Percentiles rank a stretch among this genome's conserved stretches.
Evolutionary conservation across 2,888 invertebrate species (phyloP).

Genomic region (Archips xylosteana): DNA sequence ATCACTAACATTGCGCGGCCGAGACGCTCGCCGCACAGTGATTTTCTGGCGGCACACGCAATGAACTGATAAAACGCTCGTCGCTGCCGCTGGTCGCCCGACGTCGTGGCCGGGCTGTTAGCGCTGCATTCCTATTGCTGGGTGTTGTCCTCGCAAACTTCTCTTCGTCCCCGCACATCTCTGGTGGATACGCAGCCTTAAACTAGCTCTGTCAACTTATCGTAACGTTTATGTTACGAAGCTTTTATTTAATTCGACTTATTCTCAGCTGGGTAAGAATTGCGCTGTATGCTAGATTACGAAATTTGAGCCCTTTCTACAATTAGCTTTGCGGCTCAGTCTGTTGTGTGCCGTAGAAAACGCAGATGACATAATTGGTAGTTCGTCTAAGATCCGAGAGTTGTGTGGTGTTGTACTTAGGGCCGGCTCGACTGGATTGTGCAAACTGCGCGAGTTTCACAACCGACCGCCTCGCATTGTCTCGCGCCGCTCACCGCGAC

Average conservation of each 20-base stretch:
- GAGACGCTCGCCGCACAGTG: no score
- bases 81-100: no score
- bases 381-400: conserved; percentile 5
- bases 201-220: no score
- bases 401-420: conserved; percentile 18
- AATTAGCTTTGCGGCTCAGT: background rate
- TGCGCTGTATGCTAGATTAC: background rate
- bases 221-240: background rate
- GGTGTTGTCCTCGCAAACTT: no score
- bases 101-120: no score
- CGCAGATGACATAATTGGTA: conserved; percentile 27
- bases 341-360: background rate
- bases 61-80: no score
- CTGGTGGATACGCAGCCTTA: no score
- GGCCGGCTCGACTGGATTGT: conserved; percentile 61
- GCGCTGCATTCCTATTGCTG: no score
- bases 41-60: no score
- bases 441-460: conserved; percentile 80
- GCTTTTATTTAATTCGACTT: background rate
- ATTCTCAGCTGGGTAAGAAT: background rate
- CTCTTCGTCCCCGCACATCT: no score
- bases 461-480: conserved; percentile 82
- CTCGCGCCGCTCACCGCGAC: conserved; percentile 83
- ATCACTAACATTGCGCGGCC: no score
- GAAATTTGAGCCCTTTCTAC: background rate